Evolutionary conservation across 2,113 vertebrate genomes (phyloP).

Genomic region (Calyptomena viridis): DNA sequence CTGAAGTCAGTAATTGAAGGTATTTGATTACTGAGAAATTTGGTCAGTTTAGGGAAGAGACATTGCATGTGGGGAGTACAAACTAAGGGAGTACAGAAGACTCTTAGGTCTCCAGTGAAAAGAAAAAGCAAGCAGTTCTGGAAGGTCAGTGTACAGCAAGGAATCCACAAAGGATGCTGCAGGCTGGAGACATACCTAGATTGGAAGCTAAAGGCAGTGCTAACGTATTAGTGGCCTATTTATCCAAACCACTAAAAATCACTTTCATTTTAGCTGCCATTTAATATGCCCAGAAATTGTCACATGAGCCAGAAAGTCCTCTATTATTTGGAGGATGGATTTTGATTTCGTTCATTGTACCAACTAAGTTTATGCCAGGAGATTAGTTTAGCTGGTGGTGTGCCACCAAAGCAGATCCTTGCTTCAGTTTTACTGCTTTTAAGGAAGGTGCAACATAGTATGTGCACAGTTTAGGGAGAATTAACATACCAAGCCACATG

Average conservation of each 20-base stretch:
- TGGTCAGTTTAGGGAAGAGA: not conserved
- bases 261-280: not conserved
- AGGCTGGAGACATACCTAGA: not conserved
- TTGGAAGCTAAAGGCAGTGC: not conserved
- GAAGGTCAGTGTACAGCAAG: not conserved
- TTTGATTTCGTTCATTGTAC: conserved; percentile 11
- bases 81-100: not conserved
- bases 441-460: not conserved
- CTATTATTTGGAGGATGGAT: conserved; percentile 18
- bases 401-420: not conserved
- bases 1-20: not conserved
- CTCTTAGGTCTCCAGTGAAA: not conserved
- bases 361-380: not conserved
- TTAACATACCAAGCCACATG: not conserved
- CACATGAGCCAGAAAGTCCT: conserved; percentile 20
- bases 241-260: not conserved
- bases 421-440: not conserved
- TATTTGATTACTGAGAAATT: conserved; percentile 23
- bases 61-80: not conserved
- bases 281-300: conserved; percentile 35
- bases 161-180: conserved; percentile 1
- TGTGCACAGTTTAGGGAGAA: not conserved
- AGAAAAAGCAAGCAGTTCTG: not conserved
- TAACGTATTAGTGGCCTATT: not conserved
- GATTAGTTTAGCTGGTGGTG: conserved; percentile 9